Conservation (phyloP, 2,797 vertebrate genomes). For the Alcedo quadribrachys region DNA sequence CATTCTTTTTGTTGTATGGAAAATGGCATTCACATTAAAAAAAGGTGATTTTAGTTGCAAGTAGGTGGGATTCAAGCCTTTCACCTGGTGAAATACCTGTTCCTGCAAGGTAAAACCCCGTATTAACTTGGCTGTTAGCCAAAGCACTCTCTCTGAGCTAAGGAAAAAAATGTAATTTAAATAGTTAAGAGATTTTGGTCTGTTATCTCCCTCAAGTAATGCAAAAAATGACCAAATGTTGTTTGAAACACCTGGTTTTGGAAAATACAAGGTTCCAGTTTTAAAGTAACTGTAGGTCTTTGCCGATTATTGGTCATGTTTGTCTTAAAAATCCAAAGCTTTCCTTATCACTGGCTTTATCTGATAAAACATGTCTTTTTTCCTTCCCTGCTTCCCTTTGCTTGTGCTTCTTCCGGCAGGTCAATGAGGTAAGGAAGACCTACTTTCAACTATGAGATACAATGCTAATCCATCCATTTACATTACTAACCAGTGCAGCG, state of each 20-base stretch:
- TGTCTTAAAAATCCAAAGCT: constrained; percentile 73
- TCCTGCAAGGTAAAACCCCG: background rate
- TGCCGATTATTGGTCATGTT: constrained; percentile 45
- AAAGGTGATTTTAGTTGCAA: background rate
- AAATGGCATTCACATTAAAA: background rate
- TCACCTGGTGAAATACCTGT: background rate
- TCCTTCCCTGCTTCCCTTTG: constrained; percentile 80
- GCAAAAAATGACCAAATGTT: background rate
- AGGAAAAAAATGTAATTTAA: background rate
- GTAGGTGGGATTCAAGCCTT: background rate
- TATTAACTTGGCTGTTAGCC: background rate
- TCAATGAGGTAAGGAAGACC: constrained; percentile 95
- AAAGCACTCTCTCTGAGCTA: background rate
- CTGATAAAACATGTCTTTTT: constrained; percentile 85
- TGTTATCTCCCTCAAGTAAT: background rate
- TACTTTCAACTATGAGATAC: constrained; percentile 70
- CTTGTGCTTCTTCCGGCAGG: constrained; percentile 91
- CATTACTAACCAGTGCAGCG: constrained; percentile 81
- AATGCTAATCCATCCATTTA: constrained; percentile 77
- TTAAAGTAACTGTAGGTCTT: constrained; percentile 22
- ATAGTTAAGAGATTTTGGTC: background rate
- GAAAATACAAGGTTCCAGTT: background rate
- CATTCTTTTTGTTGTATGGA: background rate
- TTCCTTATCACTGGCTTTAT: constrained; percentile 75
- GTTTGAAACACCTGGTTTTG: background rate